Base-by-base conservation (phyloP, 1,140 invertebrate genomes). In the Rhagoletis pomonella region DNA sequence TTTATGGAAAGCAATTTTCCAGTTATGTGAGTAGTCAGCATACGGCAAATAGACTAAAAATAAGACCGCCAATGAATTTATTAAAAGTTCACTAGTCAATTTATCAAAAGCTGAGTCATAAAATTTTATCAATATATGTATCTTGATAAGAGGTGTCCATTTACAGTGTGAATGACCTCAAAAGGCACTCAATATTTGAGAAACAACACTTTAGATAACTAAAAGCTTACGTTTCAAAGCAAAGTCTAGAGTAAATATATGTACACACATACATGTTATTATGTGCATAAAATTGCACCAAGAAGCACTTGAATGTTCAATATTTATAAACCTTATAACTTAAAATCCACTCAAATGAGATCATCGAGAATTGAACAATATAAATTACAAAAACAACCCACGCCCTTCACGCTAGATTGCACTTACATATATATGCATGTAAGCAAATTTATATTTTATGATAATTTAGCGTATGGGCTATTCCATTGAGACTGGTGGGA, bases 121-220 rank as follows among this genome's bases (percentile, higher is more conserved):
- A 73, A 73, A 44, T 44, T 73, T 73, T 73, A 47, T 73, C 44
- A 47, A 73, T 44, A 12, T 29, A 29, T 29, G 29, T 47, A 73
- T 4, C 14, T 73, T 73, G 44, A 73, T 39, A 5, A 4, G 67
- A 42, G 67, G 12, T 73, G 42, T 14, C 1, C 67, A 73, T 47
- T 73, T 73, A 42, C 42, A 3, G 14, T 42, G 67, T 73, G 67
- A 73, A 73, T 73, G 44, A 73, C 67, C 67, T 73, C 39, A 44
- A 73, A 73, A 73, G 14, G 14, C 67, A 73, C 42, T 73, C 39
- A 10, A 17, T 6, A 14, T 47, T 42, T 12, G 4, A 73, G 67
- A 5, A 73, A 47, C 10, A 73, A 14, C 67, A 73, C 67, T 73
- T 73, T 4, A 73, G 67, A 73, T 73, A 73, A 73, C 47, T 73